Base-by-base conservation (phyloP, 2,797 vertebrate species). In the Synanceia verrucosa region DNA sequence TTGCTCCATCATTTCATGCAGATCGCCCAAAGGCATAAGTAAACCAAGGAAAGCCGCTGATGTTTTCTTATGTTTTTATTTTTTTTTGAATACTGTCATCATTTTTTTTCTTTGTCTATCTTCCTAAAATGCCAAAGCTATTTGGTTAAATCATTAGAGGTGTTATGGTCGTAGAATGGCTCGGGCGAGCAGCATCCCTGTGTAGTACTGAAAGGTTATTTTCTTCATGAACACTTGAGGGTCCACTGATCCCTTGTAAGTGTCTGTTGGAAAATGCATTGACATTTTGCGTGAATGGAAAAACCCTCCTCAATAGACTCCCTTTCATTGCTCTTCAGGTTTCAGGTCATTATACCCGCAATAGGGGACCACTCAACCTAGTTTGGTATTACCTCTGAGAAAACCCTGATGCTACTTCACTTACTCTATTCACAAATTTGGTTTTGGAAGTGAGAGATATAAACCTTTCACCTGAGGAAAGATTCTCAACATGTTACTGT, bases 211-310 rank as follows among this genome's bases (percentile, higher is more conserved):
- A 93, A 93, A 91, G 87, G 90, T 91, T 91, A 91, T 92, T 91
- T 94, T 88, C 86, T 91, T 90, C 89, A 90, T 91, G 90, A 93
- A 91, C 89, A 90, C 89, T 92, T 91, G 86, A 92, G 87, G 86
- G 90, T 91, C 91, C 88, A 90, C 89, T 93, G 91, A 93, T 91
- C 88, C 86, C 88, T 86, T 89, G 94, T 94, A 94, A 94, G 94
- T 94, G 85, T 93, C 93, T 93, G 92, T 93, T 93, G 94, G 94
- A 94, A 93, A 92, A 93, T 84, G 87, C 91, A 90, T 88, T 93
- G 91, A 91, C 92, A 94, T 94, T 94, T 93, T 91, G 86, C 83
- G 76, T 91, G 84, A 92, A 91, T 90, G 80, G 85, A 84, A 86
- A 90, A 89, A 88, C 73, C 72, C 83, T 88, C 79, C 82, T 90